A percentile compares a stretch with the other conserved stretches of the same genome.
Evolutionary conservation across 2,797 vertebrate genomes (phyloP).

Genomic region (Xerus rutilus): DNA sequence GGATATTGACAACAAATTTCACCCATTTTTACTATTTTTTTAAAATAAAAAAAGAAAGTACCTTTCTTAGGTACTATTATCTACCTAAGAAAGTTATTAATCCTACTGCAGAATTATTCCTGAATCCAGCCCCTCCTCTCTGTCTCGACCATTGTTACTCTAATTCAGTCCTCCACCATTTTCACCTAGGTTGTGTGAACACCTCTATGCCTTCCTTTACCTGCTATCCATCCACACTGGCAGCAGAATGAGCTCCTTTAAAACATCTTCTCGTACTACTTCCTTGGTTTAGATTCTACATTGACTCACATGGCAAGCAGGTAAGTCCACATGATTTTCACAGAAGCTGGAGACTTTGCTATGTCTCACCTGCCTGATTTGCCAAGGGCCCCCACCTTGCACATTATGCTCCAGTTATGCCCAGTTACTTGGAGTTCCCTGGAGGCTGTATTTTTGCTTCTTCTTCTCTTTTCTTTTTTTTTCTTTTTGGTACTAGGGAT

Average conservation of each 20-base stretch:
- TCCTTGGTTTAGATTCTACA: not conserved
- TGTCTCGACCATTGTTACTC: not conserved
- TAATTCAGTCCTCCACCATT: not conserved
- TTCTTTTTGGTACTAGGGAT: too few species aligned
- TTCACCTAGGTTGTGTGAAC: not conserved
- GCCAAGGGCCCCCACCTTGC: not conserved
- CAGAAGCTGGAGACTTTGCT: not conserved
- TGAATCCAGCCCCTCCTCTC: not conserved
- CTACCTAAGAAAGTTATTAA: not conserved
- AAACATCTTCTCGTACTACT: not conserved
- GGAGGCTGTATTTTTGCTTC: too few species aligned
- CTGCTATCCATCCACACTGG: not conserved
- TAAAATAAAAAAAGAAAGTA: too few species aligned
- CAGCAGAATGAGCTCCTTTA: not conserved
- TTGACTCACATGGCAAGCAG: not conserved
- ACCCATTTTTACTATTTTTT: not conserved
- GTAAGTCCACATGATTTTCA: not conserved
- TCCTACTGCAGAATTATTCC: not conserved
- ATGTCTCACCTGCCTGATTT: not conserved
- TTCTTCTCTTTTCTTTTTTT: too few species aligned
- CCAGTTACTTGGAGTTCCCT: not conserved
- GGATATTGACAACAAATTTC: not conserved
- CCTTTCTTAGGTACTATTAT: too few species aligned
- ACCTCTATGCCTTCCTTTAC: not conserved
- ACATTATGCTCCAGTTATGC: not conserved